Evolutionary conservation across 2,113 vertebrate species (phyloP), one percentile per base, ranked within the genome.

Genomic region (Myrmecophaga tridactyla): DNA sequence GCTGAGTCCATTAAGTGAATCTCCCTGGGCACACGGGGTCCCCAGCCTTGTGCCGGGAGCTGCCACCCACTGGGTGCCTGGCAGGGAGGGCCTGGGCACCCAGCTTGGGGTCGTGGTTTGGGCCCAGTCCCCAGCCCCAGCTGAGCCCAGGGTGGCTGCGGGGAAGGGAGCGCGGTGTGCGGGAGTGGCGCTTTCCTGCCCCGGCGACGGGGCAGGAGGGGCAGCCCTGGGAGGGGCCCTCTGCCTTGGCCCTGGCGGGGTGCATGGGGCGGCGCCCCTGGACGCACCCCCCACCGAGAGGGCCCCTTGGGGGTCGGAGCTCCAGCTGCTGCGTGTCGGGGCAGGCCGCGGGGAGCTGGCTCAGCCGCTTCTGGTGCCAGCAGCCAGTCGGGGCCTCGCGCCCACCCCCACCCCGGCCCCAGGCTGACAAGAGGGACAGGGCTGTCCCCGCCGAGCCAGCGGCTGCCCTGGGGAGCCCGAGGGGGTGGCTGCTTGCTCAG

Each of bases 341-440:
- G 70, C 87, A 85, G 93, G 94, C 3, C 46, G 65, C 0, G 11
- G 1, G 11, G 31, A 93, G 92, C 86, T 91, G 70, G 93, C 69
- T 83, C 43, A 17, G 89, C 96, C 12, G 31, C 73, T 94, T 96
- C 86, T 93, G 63, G 27, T 87, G 90, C 96, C 95, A 96, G 11
- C 14, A 62, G 92, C 46, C 78, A 39, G 13, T 76, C 86, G 12
- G 0, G 21, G 41, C 89, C 77, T 73, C 11, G 17, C 0, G 1
- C 67, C 77, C 53, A 51, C 43, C 62, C 31, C 65, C 29, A 34
- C 67, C 76, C 36, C 12, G 70, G 10, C 63, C 34, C 60, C 25
- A 21, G 56, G 63, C 29, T 72, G 13, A 18, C 13, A 11, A 39
- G 70, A 21, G 48, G 48, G 48, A 51, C 48, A 51, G 48, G 2